phyloP scores from a whole-genome alignment of 1,140 invertebrate genomes.

The Bombus confusus region DNA sequence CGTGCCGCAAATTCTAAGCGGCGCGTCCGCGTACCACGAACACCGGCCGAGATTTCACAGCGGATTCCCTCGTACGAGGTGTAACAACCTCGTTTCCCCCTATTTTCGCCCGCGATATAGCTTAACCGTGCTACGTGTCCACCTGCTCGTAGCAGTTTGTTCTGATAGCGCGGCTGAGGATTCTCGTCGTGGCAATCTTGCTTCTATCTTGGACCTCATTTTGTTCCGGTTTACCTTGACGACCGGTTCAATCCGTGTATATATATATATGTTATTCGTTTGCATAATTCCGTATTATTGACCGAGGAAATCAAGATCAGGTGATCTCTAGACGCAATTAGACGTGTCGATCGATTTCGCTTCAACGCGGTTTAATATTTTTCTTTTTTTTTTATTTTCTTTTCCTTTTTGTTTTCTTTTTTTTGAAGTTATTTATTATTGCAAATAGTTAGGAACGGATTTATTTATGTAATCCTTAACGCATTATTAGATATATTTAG shows the following conservation, averaged over 20 bases:
- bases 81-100: constrained; percentile 67
- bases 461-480: no score
- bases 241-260: not conserved
- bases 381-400: no score
- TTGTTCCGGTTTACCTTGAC: constrained; percentile 37
- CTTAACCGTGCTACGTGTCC: constrained; percentile 48
- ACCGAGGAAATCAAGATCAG: not conserved
- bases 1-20: constrained; percentile 50
- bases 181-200: constrained; percentile 33
- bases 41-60: constrained; percentile 50
- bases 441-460: no score
- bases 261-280: not conserved
- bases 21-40: not conserved
- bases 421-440: no score
- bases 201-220: constrained; percentile 35
- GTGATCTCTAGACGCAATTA: not conserved
- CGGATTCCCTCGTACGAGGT: constrained; percentile 55
- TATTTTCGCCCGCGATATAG: constrained; percentile 58
- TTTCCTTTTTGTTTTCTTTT: rapidly evolving
- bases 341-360: not conserved
- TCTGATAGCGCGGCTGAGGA: constrained; percentile 37
- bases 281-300: not conserved
- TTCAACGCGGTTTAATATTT: not conserved
- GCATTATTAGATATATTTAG: no score
- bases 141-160: constrained; percentile 51